phyloP scores from a whole-genome alignment of 92 coral and sea anemone species.

The Porites divaricata region DNA sequence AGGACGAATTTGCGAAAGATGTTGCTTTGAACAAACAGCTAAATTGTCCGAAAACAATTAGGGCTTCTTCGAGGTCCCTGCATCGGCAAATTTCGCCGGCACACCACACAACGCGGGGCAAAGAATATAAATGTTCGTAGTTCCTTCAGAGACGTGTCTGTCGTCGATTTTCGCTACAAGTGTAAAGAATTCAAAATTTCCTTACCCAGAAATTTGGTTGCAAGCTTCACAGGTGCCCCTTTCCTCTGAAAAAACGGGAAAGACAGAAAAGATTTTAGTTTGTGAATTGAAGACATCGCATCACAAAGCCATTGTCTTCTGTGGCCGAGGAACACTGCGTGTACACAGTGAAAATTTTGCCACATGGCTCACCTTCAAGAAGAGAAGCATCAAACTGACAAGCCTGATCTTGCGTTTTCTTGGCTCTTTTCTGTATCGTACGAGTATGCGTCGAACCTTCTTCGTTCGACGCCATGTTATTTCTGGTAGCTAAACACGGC shows the following conservation, averaged over 20 bases:
- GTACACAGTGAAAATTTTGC: slow-evolving; percentile 22
- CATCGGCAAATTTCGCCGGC: slow-evolving; percentile 56
- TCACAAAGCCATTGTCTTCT: slow-evolving; percentile 60
- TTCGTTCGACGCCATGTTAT: slow-evolving; percentile 94
- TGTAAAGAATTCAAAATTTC: slow-evolving; percentile 13
- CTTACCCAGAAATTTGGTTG: slow-evolving; percentile 90
- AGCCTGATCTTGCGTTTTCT: slow-evolving; percentile 98
- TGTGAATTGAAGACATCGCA: slow-evolving; percentile 42
- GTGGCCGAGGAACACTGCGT: slow-evolving; percentile 35
- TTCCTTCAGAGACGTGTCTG: slow-evolving; percentile 4
- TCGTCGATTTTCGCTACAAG: neutral
- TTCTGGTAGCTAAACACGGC: slow-evolving; percentile 81
- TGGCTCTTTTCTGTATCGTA: slow-evolving; percentile 89
- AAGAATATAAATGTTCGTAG: neutral
- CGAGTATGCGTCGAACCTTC: slow-evolving; percentile 90
- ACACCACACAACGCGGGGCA: slow-evolving; percentile 27
- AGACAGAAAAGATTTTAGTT: slow-evolving; percentile 31
- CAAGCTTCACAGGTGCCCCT: slow-evolving; percentile 93
- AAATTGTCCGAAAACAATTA: slow-evolving; percentile 16
- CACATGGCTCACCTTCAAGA: slow-evolving; percentile 87
- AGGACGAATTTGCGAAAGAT: neutral
- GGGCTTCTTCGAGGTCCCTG: neutral
- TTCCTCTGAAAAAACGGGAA: slow-evolving; percentile 76
- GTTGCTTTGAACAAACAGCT: neutral
- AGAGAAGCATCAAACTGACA: slow-evolving; percentile 99